phyloP scores from a whole-genome alignment of 2,888 invertebrate species.

The Prostheceraeus crozeri region DNA sequence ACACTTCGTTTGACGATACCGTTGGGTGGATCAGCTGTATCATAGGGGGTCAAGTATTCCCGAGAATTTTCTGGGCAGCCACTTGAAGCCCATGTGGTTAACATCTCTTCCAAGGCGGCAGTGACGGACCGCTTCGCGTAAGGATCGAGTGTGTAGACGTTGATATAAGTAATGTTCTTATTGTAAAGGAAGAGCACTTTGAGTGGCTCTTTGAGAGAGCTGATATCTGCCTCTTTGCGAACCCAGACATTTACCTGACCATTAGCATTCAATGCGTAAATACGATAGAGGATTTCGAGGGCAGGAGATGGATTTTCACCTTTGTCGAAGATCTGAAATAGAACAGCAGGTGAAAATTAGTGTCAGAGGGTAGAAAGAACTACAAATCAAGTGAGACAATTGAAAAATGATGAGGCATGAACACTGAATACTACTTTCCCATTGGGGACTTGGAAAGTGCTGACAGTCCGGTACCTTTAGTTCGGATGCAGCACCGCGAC shows the following conservation, averaged over 20 bases:
- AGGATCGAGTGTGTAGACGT: background rate
- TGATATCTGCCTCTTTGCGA: constrained; percentile 4
- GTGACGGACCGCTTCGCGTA: background rate
- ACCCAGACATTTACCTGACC: background rate
- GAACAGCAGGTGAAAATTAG: no score
- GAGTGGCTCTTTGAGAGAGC: background rate
- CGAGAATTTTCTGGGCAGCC: background rate
- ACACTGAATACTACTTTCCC: no score
- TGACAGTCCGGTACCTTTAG: no score
- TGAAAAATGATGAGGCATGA: no score
- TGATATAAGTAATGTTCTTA: background rate
- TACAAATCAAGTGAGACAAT: no score
- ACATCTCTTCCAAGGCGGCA: background rate
- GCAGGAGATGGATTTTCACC: background rate
- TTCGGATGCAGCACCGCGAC: no score
- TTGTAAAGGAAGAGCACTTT: constrained; percentile 7
- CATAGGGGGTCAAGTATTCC: background rate
- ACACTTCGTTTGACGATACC: no score
- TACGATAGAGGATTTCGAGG: background rate
- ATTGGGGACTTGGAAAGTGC: no score
- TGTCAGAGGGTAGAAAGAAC: no score
- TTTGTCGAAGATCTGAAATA: background rate
- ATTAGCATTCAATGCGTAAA: constrained; percentile 6
- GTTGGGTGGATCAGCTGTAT: no score
- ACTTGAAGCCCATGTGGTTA: background rate